Evolutionary conservation across 2,113 vertebrate genomes (phyloP), one percentile per base, ranked within the genome.

Genomic region (Prionailurus bengalensis): DNA sequence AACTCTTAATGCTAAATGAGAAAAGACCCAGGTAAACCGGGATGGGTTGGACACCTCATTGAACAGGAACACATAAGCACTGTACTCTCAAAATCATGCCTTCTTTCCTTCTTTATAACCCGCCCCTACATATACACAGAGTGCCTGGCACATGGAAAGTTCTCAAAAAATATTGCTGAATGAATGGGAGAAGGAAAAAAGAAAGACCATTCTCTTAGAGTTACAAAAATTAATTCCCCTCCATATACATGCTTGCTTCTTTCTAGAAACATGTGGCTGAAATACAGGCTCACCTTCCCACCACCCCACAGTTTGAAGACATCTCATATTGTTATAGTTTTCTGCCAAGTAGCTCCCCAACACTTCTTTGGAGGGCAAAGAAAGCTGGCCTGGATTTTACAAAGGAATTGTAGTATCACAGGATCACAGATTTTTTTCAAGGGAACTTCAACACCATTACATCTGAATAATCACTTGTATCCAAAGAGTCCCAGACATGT

Each of bases 221-320:
- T 81, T 93, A 80, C 9, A 90, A 55, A 82, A 76, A 65, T 36
- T 19, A 53, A 39, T 82, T 70, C 73, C n/a, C 29, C 21, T 55
- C n/a, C 27, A 61, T 10, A 61, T n/a, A 51, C 58, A 91, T 4
- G 17, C 0, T 94, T 3, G 23, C 0, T 94, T 23, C 17, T 95
- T 91, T 70, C 55, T 70, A 95, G 93, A 96, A 90, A 71, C 27
- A 0, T 8, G 25, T 39, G 51, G 27, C 68, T 89, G 6, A 48
- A 42, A 39, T 4, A 85, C 2, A 85, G 45, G 53, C 2, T 9
- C 21, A 78, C 4, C 16, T 74, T 81, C n/a, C 53, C 10, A 3
- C 14, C 9, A n/a, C 19, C 4, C 61, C 5, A 7, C 12, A 33
- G 68, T 2, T 0, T 53, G 48, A 86, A 29, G 53, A 19, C 2